These are phyloP conservation scores for Catalaphyllia jardinei DNA, from an alignment of 64 coral and sea anemone species.

Conservation along the genomic window DNA sequence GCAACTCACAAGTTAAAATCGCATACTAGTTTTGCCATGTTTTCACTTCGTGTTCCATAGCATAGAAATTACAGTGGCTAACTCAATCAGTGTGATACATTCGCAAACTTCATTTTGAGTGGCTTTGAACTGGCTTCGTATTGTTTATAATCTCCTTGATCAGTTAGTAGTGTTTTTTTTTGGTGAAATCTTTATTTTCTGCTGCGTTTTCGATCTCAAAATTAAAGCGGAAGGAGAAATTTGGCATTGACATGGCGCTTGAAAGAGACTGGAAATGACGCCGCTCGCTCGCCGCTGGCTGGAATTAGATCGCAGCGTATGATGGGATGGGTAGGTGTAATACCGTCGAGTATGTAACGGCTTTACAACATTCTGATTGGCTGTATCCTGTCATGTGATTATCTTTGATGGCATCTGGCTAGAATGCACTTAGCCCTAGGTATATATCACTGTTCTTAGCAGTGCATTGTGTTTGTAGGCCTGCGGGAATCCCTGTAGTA, in stretches of 20 bases:
- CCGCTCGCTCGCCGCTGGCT: background rate
- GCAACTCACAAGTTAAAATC: too few species aligned
- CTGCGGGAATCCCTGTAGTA: slow-evolving; percentile 87
- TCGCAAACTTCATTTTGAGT: too few species aligned
- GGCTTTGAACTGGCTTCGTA: too few species aligned
- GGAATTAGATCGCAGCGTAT: background rate
- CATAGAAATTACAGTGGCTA: too few species aligned
- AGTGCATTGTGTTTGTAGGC: slow-evolving; percentile 14
- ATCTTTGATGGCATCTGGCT: too few species aligned
- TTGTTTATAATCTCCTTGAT: too few species aligned
- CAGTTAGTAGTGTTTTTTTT: too few species aligned
- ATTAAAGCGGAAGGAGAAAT: background rate
- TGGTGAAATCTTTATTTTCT: background rate
- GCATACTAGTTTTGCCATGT: too few species aligned
- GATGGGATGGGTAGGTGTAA: background rate
- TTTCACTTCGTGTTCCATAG: too few species aligned
- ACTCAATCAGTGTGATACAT: too few species aligned
- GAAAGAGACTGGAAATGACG: background rate
- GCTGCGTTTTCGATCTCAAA: background rate
- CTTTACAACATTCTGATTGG: background rate
- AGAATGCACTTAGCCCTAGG: too few species aligned
- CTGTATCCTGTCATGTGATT: too few species aligned
- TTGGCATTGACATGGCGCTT: background rate
- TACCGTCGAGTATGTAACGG: background rate
- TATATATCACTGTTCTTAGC: background rate